Evolutionary conservation across 2,888 invertebrate species (phyloP), one percentile per base, ranked within the genome.

Genomic region (Xestia rhomboidea): DNA sequence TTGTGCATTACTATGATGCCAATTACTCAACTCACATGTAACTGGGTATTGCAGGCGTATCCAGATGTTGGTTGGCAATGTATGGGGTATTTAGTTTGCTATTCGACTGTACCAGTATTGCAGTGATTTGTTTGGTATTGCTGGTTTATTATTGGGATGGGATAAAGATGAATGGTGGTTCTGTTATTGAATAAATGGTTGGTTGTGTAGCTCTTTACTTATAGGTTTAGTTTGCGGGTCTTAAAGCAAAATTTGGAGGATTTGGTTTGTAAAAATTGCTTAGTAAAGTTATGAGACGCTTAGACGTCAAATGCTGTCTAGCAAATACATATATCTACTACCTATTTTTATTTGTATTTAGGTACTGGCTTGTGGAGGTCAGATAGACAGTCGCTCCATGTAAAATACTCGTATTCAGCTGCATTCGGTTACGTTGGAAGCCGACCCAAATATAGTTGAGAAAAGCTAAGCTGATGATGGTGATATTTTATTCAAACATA

Each of bases 1-100:
- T 96, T 95, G 96, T 95, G 93, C 93, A 92, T 92, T 92, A 93
- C 93, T 94, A 92, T 94, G 95, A 95, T 94, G 93, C 93, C 95
- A 96, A 96, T 96, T 96, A 96, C 95, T 96, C 95, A 95, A 90
- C 92, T 93, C 92, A 86, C 89, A 91, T 93, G 93, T 93, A 93
- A 93, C 91, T 91, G 88, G 73, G 76, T 78, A 74, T 70, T 79
- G 79, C 72, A 79, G 72, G 74, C 60, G 68, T 77, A 79, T 70
- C 75, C 84, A 87, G 79, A 83, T 81, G 78, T 38, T 70, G 68
- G 60, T 70, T 70, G 30, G 70, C 27, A 79, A 63, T 60, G 60
- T 78, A 75, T 67, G 15, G 71, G 54, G 57, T 75, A 74, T 78
- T 83, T 83, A 74, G 60, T 85, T 63, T 51, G 46, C n/a, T 51